Base-by-base conservation (phyloP, 2,113 vertebrate genomes). In the Agelaius tricolor region DNA sequence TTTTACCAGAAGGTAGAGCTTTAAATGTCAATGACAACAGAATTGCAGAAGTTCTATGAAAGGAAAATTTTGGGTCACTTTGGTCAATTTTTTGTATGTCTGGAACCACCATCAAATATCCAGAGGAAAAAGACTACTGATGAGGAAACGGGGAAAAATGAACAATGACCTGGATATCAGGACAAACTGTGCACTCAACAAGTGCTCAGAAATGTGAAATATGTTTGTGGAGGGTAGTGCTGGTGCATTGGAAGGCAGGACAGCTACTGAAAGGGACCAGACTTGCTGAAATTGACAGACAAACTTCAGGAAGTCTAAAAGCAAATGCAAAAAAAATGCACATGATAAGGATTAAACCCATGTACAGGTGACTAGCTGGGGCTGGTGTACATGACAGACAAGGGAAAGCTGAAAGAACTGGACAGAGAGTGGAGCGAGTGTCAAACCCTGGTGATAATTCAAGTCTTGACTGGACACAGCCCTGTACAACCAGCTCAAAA, bases 221-320 rank as follows among this genome's bases (percentile, higher is more conserved):
- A 2, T 44, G 15, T 72, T 30, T 10, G 8, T 27, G 16, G 16
- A 39, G 6, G 9, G 2, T 1, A 2, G 6, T 10, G 6, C 16
- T 30, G 33, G 31, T 8, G 3, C 5, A 10, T 4, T 63, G 27
- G 7, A 43, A 12, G 11, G 13, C 15, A 73, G 21, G 4, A 20
- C 8, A 71, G 9, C 5, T 49, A 65, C 10, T 31, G 17, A 66
- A 37, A 76, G 10, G 15, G 7, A 61, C 12, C 10, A 55, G 37
- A 28, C 26, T 23, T 35, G 9, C 5, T 51, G 43, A 28, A 63
- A 63, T 11, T 47, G 9, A 31, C 54, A 47, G 20, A 44, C 17
- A 55, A 63, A 78, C 9, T 12, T 78, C 31, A 39, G 12, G 11
- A 78, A 86, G 7, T 68, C 35, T 39, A 86, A 46, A 86, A 43